phyloP scores from a whole-genome alignment of 1,140 invertebrate genomes.

The Cardiocondyla obscurior region DNA sequence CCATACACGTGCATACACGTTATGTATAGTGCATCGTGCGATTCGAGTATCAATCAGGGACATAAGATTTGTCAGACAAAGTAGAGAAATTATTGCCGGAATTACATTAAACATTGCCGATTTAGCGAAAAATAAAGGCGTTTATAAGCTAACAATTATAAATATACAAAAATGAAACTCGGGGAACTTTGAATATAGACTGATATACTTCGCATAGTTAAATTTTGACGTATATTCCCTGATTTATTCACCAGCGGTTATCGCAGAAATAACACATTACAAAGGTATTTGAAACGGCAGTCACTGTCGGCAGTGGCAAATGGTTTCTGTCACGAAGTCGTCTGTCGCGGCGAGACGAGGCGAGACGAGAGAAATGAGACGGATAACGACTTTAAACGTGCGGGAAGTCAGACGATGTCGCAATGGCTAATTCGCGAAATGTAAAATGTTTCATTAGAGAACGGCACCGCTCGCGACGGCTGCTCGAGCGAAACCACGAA shows the following conservation, averaged over 20 bases:
- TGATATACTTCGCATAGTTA: no score
- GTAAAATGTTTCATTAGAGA: constrained; percentile 55
- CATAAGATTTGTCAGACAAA: neutral
- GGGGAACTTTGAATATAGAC: neutral
- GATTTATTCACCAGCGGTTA: constrained; percentile 11
- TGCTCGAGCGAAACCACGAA: constrained; percentile 23
- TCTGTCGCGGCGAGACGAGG: constrained; percentile 1
- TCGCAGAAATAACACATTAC: constrained; percentile 24
- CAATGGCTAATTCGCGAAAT: constrained; percentile 36
- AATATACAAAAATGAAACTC: neutral
- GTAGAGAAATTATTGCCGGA: neutral
- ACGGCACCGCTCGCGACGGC: neutral
- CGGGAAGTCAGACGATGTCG: neutral
- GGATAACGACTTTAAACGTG: constrained; percentile 47
- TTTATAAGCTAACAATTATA: neutral
- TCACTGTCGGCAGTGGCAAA: constrained; percentile 17
- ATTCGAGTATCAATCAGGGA: constrained; percentile 31
- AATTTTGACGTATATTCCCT: neutral
- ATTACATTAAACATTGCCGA: neutral
- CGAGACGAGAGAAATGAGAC: constrained; percentile 47
- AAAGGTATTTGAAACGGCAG: constrained; percentile 3
- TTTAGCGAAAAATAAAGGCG: neutral
- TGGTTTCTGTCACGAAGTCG: constrained; percentile 25
- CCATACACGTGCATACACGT: constrained; percentile 1
- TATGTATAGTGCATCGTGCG: constrained; percentile 10